Base-by-base conservation (phyloP, 2,113 vertebrate genomes). In the Numenius arquata region DNA sequence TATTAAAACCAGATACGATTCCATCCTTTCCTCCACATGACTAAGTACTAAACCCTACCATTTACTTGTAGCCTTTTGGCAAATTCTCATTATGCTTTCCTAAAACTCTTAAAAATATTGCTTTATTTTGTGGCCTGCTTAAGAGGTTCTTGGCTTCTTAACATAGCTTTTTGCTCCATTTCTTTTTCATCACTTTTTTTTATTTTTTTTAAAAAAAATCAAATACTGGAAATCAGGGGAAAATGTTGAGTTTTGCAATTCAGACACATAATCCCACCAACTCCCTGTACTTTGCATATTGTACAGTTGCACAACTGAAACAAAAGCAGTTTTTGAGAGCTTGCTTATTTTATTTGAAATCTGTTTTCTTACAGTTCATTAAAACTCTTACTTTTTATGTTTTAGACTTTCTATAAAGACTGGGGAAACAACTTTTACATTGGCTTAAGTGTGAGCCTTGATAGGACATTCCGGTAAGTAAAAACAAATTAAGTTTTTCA, bases 391-490 rank as follows among this genome's bases (percentile, higher is more conserved):
- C 7, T 41, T 95, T 71, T 43, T 66, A 4, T 88, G 30, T 96
- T 98, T 91, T 71, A 98, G 99, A 81, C 98, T 77, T 90, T 96
- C 22, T 98, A 94, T 88, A 96, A 98, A 92, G 95, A 92, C 32
- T 29, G 70, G 48, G 77, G 96, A 3, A 22, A 68, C 9, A 94
- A 96, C 56, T 99, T 98, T 93, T 99, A 98, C 94, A 99, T 99
- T 88, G 99, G 99, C 30, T 96, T 99, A 98, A 97, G 94, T 25
- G 97, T 99, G 80, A 98, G 98, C 93, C 97, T 99, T 95, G 99
- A 99, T 97, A 99, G 97, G 95, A 99, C 98, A 3, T 99, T 99
- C 45, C 94, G 72, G 99, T 99, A 98, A 98, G 99, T 98, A 94
- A 89, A 92, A 80, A 8, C 5, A 79, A n/a, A 48, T 61, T 12